phyloP scores from a whole-genome alignment of 2,797 vertebrate genomes.

The Cottoperca gobio region DNA sequence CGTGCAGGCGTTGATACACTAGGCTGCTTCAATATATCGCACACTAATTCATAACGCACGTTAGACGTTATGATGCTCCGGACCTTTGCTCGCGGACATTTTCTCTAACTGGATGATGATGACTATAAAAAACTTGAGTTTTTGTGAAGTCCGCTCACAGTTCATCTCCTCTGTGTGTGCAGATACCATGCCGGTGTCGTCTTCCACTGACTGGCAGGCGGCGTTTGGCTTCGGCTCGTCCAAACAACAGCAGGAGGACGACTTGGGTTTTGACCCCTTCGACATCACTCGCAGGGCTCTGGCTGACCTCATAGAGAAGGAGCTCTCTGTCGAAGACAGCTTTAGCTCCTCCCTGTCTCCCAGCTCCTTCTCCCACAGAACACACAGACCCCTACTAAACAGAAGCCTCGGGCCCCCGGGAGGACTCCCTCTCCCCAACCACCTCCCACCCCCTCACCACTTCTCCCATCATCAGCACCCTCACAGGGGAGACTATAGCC shows the following conservation, averaged over 20 bases:
- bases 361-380: slow-evolving; percentile 85
- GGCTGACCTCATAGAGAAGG: slow-evolving; percentile 96
- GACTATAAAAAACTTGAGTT: background rate
- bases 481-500: slow-evolving; percentile 72
- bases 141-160: background rate
- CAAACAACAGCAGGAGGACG: slow-evolving; percentile 89
- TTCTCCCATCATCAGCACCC: slow-evolving; percentile 89
- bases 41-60: too few species aligned
- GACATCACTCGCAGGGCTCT: slow-evolving; percentile 95
- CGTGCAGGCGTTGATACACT: too few species aligned
- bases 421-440: slow-evolving; percentile 84
- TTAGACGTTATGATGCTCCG: too few species aligned
- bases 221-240: slow-evolving; percentile 96
- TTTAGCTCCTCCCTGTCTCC: slow-evolving; percentile 74
- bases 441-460: slow-evolving; percentile 88
- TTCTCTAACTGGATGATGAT: too few species aligned
- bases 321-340: slow-evolving; percentile 91
- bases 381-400: slow-evolving; percentile 86
- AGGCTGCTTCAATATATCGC: too few species aligned
- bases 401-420: slow-evolving; percentile 45
- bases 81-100: too few species aligned
- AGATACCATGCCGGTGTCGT: slow-evolving; percentile 96
- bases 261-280: slow-evolving; percentile 95
- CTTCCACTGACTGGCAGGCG: slow-evolving; percentile 97
- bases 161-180: slow-evolving; percentile 11